A percentile compares a stretch with the other conserved stretches of the same genome.
These are phyloP conservation scores for Entomyzon cyanotis DNA, from an alignment of 2,113 vertebrate genomes.

Conservation along the genomic window DNA sequence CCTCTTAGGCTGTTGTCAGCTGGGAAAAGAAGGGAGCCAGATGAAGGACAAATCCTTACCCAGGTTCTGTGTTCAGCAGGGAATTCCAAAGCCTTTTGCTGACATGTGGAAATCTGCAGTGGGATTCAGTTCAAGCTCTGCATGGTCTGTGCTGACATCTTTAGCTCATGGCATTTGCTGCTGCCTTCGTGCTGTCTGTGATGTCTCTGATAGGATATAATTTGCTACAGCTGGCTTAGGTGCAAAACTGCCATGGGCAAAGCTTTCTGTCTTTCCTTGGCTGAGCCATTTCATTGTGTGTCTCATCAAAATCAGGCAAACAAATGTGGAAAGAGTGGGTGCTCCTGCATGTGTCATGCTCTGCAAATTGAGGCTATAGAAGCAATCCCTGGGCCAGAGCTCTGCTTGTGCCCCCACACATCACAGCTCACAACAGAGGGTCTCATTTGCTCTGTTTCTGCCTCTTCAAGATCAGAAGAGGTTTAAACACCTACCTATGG, in stretches of 20 bases:
- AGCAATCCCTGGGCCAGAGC: not conserved
- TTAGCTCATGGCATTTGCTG: constrained; percentile 13
- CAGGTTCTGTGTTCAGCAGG: not conserved
- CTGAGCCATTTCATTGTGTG: not conserved
- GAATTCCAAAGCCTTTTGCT: not conserved
- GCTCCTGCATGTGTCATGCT: not conserved
- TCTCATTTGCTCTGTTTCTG: constrained; percentile 55
- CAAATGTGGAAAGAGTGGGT: constrained; percentile 13
- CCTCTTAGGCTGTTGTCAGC: not conserved
- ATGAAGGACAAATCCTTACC: not conserved
- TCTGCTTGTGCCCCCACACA: not conserved
- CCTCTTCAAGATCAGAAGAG: constrained; percentile 41
- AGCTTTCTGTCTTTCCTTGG: constrained; percentile 26
- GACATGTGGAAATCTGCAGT: not conserved
- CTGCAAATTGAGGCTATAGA: not conserved
- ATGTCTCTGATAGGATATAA: constrained; percentile 3
- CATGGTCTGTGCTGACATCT: constrained; percentile 19
- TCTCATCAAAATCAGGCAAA: constrained; percentile 46
- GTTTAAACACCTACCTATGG: constrained; percentile 36
- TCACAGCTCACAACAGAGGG: not conserved
- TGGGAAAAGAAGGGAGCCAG: not conserved
- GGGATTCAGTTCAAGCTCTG: not conserved
- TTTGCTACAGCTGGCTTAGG: constrained; percentile 38
- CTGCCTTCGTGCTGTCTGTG: not conserved
- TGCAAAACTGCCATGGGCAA: not conserved